Evolutionary conservation across 2,888 invertebrate species (phyloP).

Genomic region (Nemapogon koenigi): DNA sequence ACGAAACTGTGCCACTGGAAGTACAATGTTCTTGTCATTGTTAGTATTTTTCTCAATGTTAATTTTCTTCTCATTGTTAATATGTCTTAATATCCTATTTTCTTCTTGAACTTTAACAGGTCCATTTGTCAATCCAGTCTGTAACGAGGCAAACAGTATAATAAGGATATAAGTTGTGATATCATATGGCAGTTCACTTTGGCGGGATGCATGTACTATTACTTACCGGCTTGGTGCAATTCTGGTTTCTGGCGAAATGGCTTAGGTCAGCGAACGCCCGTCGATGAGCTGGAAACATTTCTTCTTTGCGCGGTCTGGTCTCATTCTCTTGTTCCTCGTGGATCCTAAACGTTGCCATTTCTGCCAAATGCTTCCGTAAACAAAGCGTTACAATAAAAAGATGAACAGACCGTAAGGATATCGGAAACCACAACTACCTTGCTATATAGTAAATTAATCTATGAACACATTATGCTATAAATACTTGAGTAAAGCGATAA

Average conservation of each 20-base stretch:
- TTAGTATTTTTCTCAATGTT: slow-evolving; percentile 50
- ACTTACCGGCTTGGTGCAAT: too few relatives aligned
- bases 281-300: slow-evolving; percentile 59
- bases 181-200: too few relatives aligned
- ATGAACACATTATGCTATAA: slow-evolving; percentile 34
- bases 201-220: too few relatives aligned
- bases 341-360: slow-evolving; percentile 78
- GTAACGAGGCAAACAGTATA: too few relatives aligned
- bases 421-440: slow-evolving; percentile 26
- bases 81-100: slow-evolving; percentile 47
- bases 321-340: slow-evolving; percentile 82
- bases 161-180: too few relatives aligned
- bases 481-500: slow-evolving; percentile 32
- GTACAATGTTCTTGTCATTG: slow-evolving; percentile 57
- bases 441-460: slow-evolving; percentile 16
- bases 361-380: slow-evolving; percentile 48
- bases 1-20: slow-evolving; percentile 76
- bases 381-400: slow-evolving; percentile 13
- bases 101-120: slow-evolving; percentile 56
- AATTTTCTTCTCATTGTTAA: slow-evolving; percentile 56
- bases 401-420: slow-evolving; percentile 18
- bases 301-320: slow-evolving; percentile 59
- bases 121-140: slow-evolving; percentile 53
- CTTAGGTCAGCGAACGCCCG: slow-evolving; percentile 70
- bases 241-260: slow-evolving; percentile 62